A percentile compares a stretch with the other conserved stretches of the same genome.
Evolutionary conservation across 2,113 vertebrate species (phyloP).

Genomic region (Donacobius atricapilla): DNA sequence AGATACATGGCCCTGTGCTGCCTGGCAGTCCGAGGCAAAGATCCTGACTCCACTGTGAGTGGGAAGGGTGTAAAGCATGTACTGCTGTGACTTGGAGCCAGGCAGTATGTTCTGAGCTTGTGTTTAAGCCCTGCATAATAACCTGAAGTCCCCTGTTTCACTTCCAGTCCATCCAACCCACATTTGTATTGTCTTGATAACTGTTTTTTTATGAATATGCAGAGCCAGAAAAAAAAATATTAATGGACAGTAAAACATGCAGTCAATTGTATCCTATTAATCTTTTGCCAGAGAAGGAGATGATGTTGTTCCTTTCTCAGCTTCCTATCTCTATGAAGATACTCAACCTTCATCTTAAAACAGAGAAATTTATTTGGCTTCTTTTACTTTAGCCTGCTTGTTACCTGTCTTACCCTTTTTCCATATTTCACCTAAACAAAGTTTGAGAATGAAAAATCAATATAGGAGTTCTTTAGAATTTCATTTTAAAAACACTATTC

Average conservation of each 20-base stretch:
- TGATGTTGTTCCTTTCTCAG: not conserved
- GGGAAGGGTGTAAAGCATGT: not conserved
- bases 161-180: not conserved
- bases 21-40: not conserved
- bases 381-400: not conserved
- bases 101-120: not conserved
- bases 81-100: not conserved
- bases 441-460: not conserved
- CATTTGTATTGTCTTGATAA: not conserved
- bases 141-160: not conserved
- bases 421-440: not conserved
- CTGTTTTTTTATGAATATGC: not conserved
- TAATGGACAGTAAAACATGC: not conserved
- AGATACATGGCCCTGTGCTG: not conserved
- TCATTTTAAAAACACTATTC: not conserved
- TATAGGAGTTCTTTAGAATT: not conserved
- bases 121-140: not conserved
- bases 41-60: accelerated
- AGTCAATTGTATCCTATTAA: not conserved
- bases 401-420: not conserved
- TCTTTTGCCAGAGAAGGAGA: not conserved
- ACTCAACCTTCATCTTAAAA: not conserved
- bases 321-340: not conserved
- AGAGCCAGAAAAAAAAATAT: not conserved
- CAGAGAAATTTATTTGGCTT: not conserved